Percentiles rank a stretch among this genome's conserved stretches.
These are phyloP conservation scores for Agrochola macilenta DNA, from an alignment of 2,888 invertebrate genomes.

Conservation along the genomic window DNA sequence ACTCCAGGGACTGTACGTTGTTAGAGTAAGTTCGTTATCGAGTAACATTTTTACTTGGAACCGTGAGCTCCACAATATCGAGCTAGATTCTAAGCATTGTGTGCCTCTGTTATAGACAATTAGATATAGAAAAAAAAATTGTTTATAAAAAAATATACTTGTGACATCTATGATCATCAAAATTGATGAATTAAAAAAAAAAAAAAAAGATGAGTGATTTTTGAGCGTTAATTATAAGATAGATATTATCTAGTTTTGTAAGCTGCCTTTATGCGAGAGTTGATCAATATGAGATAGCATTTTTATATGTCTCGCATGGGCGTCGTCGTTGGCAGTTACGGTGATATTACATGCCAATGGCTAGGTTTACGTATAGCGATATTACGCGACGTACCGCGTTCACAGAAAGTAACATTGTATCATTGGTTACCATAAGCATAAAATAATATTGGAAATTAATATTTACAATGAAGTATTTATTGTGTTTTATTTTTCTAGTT, in stretches of 20 bases:
- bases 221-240: slow-evolving; percentile 68
- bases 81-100: slow-evolving; percentile 86
- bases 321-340: slow-evolving; percentile 79
- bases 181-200: slow-evolving; percentile 64
- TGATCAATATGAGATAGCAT: slow-evolving; percentile 69
- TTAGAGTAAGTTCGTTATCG: slow-evolving; percentile 72
- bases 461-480: slow-evolving; percentile 84
- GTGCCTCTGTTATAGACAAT: slow-evolving; percentile 89
- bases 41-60: slow-evolving; percentile 78
- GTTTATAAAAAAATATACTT: slow-evolving; percentile 73
- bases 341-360: slow-evolving; percentile 87
- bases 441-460: slow-evolving; percentile 90
- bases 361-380: slow-evolving; percentile 80
- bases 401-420: slow-evolving; percentile 84
- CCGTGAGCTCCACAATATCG: slow-evolving; percentile 68
- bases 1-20: slow-evolving; percentile 72
- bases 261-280: slow-evolving; percentile 82
- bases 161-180: slow-evolving; percentile 71
- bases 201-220: slow-evolving; percentile 68
- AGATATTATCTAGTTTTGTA: slow-evolving; percentile 84
- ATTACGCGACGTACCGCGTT: slow-evolving; percentile 80
- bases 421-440: slow-evolving; percentile 90
- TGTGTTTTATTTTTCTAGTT: slow-evolving; percentile 65
- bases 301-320: slow-evolving; percentile 78
- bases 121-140: slow-evolving; percentile 75